Evolutionary conservation across 2,888 invertebrate species (phyloP).

Genomic region (Temnothorax unifasciatus): DNA sequence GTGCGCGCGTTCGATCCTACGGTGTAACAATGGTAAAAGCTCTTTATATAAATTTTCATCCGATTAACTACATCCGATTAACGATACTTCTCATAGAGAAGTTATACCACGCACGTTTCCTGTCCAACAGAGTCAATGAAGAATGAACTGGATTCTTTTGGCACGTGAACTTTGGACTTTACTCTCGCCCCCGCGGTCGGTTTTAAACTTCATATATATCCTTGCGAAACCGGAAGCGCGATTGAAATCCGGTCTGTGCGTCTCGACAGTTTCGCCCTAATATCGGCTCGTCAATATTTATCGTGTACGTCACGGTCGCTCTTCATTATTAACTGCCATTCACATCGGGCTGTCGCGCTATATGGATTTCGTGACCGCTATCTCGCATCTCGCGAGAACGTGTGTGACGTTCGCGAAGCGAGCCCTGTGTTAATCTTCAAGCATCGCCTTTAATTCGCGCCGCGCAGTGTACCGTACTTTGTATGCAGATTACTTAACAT

Average conservation of each 20-base stretch:
- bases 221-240: slow-evolving; percentile 3
- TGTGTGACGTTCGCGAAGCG: slow-evolving; percentile 13
- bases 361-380: not conserved
- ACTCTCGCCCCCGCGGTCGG: not conserved
- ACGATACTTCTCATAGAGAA: not conserved
- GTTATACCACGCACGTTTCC: not conserved
- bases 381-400: slow-evolving; percentile 1
- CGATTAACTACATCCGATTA: slow-evolving; percentile 2
- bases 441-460: slow-evolving; percentile 55
- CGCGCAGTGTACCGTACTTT: slow-evolving; percentile 1
- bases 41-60: slow-evolving; percentile 18
- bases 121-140: not conserved
- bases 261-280: slow-evolving; percentile 26
- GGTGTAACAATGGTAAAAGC: not conserved
- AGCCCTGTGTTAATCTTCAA: slow-evolving; percentile 63
- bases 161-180: not conserved
- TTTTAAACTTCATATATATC: not conserved
- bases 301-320: slow-evolving; percentile 26
- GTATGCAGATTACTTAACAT: slow-evolving; percentile 50
- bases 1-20: not conserved
- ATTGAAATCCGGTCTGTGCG: slow-evolving; percentile 12
- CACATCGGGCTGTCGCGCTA: slow-evolving; percentile 14
- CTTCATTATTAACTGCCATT: slow-evolving; percentile 40
- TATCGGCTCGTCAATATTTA: slow-evolving; percentile 51
- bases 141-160: not conserved